Conservation (phyloP, 2,113 vertebrate genomes). For the Forbesichthys agassizii region DNA sequence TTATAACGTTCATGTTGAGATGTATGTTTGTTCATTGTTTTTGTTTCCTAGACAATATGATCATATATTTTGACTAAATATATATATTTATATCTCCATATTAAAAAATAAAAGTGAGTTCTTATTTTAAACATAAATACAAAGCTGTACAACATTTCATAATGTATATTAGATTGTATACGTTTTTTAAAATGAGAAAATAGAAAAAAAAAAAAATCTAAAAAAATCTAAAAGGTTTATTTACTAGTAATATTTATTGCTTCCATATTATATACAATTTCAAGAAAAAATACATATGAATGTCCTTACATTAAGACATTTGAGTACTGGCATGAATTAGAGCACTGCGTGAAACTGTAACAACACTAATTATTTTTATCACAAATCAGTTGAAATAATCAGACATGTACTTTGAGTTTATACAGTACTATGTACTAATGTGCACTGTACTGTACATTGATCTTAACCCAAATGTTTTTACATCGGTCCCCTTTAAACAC, state of each 20-base stretch:
- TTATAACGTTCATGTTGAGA: constrained; percentile 95
- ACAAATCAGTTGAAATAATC: constrained; percentile 41
- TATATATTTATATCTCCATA: constrained; percentile 99
- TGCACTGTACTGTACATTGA: constrained; percentile 4
- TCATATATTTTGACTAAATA: constrained; percentile 99
- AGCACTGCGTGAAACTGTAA: constrained; percentile 60
- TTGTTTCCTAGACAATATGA: constrained; percentile 95
- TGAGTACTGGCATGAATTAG: constrained; percentile 50
- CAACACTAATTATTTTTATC: constrained; percentile 27
- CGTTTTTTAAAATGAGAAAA: constrained; percentile 80
- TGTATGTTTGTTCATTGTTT: constrained; percentile 80
- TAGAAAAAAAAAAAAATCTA: constrained; percentile 62
- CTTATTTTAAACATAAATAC: constrained; percentile 95
- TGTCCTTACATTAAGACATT: constrained; percentile 53
- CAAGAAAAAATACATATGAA: constrained; percentile 48
- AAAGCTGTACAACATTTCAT: constrained; percentile 84
- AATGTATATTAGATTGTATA: constrained; percentile 85
- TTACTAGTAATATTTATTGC: constrained; percentile 83
- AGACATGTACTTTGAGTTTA: constrained; percentile 50
- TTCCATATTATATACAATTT: constrained; percentile 68
- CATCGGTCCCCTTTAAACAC: constrained; percentile 31
- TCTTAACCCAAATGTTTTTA: constrained; percentile 31
- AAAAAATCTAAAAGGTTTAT: constrained; percentile 71
- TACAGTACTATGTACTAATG: not conserved
- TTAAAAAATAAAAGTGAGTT: constrained; percentile 96